Evolutionary conservation across 92 coral and sea anemone genomes (phyloP).

Genomic region (Palythoa heliodiscus): DNA sequence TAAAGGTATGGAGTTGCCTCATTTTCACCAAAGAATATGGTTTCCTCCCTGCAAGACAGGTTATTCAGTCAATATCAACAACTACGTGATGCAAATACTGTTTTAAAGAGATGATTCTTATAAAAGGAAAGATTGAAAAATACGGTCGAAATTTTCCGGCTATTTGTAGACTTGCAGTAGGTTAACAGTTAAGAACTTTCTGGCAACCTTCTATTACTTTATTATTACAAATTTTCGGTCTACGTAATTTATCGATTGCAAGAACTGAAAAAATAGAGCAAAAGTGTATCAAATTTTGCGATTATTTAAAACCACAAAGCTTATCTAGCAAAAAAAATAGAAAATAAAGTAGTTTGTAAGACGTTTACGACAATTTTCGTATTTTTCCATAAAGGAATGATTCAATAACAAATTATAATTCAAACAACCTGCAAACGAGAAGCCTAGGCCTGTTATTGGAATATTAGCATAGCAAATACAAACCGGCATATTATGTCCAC

Average conservation of each 20-base stretch:
- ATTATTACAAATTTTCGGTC: conserved; percentile 17
- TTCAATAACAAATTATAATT: conserved; percentile 11
- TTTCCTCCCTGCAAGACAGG: conserved; percentile 39
- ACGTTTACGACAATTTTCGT: conserved; percentile 12
- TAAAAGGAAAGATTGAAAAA: conserved; percentile 1
- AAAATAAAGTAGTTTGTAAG: conserved; percentile 16
- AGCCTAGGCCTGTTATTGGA: background rate
- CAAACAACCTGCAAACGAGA: conserved; percentile 17
- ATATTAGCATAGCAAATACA: conserved; percentile 16
- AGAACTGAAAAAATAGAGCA: conserved; percentile 10
- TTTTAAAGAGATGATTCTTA: conserved; percentile 4
- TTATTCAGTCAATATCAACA: conserved; percentile 19
- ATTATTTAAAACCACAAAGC: conserved; percentile 5
- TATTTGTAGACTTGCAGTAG: conserved; percentile 6
- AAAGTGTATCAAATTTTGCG: conserved; percentile 15
- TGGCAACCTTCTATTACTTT: conserved; percentile 19
- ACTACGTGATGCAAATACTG: background rate
- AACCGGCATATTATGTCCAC: conserved; percentile 10
- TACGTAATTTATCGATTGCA: conserved; percentile 12
- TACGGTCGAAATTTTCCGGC: conserved; percentile 19
- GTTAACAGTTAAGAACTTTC: conserved; percentile 17
- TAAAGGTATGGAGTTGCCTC: conserved; percentile 50
- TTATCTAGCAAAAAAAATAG: conserved; percentile 2
- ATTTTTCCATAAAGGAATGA: conserved; percentile 2
- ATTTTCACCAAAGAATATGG: conserved; percentile 35